Percentiles rank a stretch among this genome's conserved stretches.
phyloP scores from a whole-genome alignment of 1,140 invertebrate species.

The Spodoptera frugiperda region DNA sequence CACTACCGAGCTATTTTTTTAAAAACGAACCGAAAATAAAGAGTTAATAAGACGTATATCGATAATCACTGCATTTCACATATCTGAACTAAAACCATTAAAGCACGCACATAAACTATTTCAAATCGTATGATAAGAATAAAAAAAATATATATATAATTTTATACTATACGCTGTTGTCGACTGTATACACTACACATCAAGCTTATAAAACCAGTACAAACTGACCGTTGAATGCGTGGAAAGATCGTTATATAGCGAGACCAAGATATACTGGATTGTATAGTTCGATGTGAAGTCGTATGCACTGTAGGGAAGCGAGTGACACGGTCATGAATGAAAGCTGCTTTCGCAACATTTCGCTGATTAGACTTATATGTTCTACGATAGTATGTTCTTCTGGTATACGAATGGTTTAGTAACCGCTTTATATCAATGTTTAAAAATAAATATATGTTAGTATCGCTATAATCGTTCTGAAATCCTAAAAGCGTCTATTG shows the following conservation, averaged over 20 bases:
- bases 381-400: neutral
- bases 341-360: slow-evolving; percentile 50
- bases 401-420: neutral
- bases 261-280: too few relatives aligned
- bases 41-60: too few relatives aligned
- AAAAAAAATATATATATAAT: slow-evolving; percentile 24
- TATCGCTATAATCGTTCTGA: too few relatives aligned
- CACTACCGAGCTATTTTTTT: too few relatives aligned
- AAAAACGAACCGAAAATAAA: too few relatives aligned
- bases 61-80: neutral
- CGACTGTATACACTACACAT: neutral
- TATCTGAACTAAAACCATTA: neutral
- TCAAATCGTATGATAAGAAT: neutral
- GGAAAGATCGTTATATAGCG: too few relatives aligned
- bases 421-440: too few relatives aligned
- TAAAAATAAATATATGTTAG: too few relatives aligned
- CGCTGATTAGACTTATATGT: neutral
- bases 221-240: too few relatives aligned
- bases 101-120: neutral
- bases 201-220: too few relatives aligned
- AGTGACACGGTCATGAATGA: slow-evolving; percentile 51
- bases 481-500: too few relatives aligned
- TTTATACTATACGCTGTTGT: neutral
- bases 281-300: too few relatives aligned
- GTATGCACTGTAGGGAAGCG: neutral